Evolutionary conservation across 2,797 vertebrate species (phyloP).

Genomic region (Rachycentron canadum): DNA sequence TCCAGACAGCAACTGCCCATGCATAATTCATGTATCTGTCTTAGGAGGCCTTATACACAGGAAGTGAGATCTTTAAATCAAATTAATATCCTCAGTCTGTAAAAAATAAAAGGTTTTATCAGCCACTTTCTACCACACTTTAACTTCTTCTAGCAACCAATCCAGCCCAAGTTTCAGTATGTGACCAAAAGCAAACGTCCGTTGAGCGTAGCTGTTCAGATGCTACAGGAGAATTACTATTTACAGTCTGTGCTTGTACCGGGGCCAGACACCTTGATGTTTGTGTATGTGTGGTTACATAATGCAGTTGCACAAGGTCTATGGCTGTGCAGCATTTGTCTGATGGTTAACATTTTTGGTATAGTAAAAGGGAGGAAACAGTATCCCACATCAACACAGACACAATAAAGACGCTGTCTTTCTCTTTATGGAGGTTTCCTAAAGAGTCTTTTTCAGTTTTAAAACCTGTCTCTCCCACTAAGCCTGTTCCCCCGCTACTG

Average conservation of each 20-base stretch:
- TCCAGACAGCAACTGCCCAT: not conserved
- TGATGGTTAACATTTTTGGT: constrained; percentile 34
- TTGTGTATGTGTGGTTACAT: constrained; percentile 53
- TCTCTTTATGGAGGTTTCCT: constrained; percentile 22
- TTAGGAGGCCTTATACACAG: not conserved
- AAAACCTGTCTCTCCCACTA: constrained; percentile 36
- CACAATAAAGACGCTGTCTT: constrained; percentile 45
- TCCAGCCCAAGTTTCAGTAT: not conserved
- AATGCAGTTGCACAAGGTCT: constrained; percentile 43
- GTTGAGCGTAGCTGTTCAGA: constrained; percentile 23
- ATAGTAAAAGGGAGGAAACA: constrained; percentile 36
- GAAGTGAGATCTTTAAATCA: not conserved
- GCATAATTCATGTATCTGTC: not conserved
- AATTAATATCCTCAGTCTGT: not conserved
- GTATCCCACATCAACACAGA: constrained; percentile 40
- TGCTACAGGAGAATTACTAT: constrained; percentile 26
- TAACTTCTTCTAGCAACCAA: not conserved
- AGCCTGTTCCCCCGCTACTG: not conserved
- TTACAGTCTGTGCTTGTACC: constrained; percentile 47
- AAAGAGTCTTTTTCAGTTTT: constrained; percentile 3
- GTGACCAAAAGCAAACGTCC: constrained; percentile 22
- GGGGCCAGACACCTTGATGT: constrained; percentile 39
- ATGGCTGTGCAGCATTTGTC: constrained; percentile 39
- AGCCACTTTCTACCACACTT: not conserved
- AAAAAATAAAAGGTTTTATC: not conserved